Evolutionary conservation across 2,797 vertebrate species (phyloP), one percentile per base, ranked within the genome.

Genomic region (Chaetophractus vellerosus): DNA sequence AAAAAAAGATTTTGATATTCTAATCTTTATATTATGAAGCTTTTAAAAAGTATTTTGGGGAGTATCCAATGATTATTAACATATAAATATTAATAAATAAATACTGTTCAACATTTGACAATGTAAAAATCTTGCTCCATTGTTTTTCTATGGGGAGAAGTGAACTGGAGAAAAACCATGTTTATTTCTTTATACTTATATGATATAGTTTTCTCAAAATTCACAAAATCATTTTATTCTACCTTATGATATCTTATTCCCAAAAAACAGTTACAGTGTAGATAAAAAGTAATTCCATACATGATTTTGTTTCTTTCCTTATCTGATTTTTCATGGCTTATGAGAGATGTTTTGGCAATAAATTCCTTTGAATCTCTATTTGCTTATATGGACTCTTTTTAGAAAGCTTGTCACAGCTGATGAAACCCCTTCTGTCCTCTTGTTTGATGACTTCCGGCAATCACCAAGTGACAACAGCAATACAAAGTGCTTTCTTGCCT

Each of bases 31-130:
- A 26, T 68, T 80, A 74, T 21, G 16, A 86, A 93, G 31, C 6
- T 82, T 88, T 95, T 50, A 9, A 72, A 93, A 61, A 41, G 16
- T 76, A 48, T 68, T 76, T 94, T 89, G 28, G 5, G 7, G 26
- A 38, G 0, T 59, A 87, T 4, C 24, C 38, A 82, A 59, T 48
- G 26, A 45, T 66, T 59, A 63, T 87, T 31, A 64, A 12, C 74
- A 36, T 52, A 5, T 26, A 61, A 79, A 24, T 1, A 69, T 7
- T 75, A 55, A n/a, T n/a, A n/a, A n/a, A n/a, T n/a, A n/a, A n/a
- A n/a, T 91, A 31, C 57, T 12, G 57, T 72, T 80, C 84, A 91
- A 52, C 4, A 75, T 57, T 69, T 84, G 16, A 28, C 50, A 59
- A 45, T 33, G 19, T 69, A 82, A 68, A 96, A 95, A 59, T 48